Conservation (phyloP, 2,888 invertebrate genomes). For the Willowsia nigromaculata region DNA sequence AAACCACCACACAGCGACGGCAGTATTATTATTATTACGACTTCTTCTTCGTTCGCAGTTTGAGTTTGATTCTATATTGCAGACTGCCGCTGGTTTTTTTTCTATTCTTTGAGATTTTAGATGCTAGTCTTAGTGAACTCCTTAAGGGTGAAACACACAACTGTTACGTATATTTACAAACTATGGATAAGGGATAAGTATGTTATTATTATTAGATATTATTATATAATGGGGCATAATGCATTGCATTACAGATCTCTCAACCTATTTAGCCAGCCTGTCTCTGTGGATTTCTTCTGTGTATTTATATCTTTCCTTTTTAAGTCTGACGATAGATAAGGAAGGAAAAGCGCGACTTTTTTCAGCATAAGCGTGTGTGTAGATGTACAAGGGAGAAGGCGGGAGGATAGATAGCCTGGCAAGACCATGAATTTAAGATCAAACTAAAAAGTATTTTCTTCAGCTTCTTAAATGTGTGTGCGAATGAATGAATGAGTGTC, state of each 20-base stretch:
- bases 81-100: conserved; percentile 33
- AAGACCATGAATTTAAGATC: conserved; percentile 65
- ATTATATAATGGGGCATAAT: conserved; percentile 38
- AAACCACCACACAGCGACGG: conserved; percentile 11
- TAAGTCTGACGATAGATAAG: conserved; percentile 55
- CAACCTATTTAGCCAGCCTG: conserved; percentile 39
- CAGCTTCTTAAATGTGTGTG: conserved; percentile 44
- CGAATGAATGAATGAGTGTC: conserved; percentile 66
- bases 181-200: conserved; percentile 37
- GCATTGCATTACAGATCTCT: conserved; percentile 41
- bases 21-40: conserved; percentile 9
- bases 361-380: background rate
- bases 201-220: conserved; percentile 44
- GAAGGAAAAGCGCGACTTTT: conserved; percentile 51
- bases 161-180: background rate
- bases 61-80: conserved; percentile 32
- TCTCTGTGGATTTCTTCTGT: conserved; percentile 48
- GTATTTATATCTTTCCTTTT: conserved; percentile 67
- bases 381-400: background rate
- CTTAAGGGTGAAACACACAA: conserved; percentile 52
- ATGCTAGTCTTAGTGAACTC: conserved; percentile 34
- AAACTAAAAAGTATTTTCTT: conserved; percentile 52
- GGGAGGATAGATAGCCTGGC: conserved; percentile 48
- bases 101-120: conserved; percentile 36
- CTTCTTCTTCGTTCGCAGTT: background rate